phyloP scores from a whole-genome alignment of 1,140 invertebrate species.

The Drosophila melanogaster region Release_6_plus_ISO1_MT NT_033779.5:21392001-21392500 shows the following conservation, averaged over 20 bases:
- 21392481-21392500: slow-evolving; percentile 28
- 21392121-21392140: slow-evolving; percentile 81
- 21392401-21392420: slow-evolving; percentile 76
- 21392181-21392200: slow-evolving; percentile 27
- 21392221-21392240: slow-evolving; percentile 54
- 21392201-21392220: slow-evolving; percentile 23
- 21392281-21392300: slow-evolving; percentile 12
- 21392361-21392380: slow-evolving; percentile 61
- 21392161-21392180: slow-evolving; percentile 26
- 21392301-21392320: slow-evolving; percentile 19
- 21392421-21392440: slow-evolving; percentile 78
- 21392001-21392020: slow-evolving; percentile 31
- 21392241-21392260: slow-evolving; percentile 77
- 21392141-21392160: slow-evolving; percentile 57
- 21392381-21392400: slow-evolving; percentile 67
- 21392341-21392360: slow-evolving; percentile 46
- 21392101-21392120: slow-evolving; percentile 70
- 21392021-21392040: background rate
- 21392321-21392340: slow-evolving; percentile 7
- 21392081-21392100: slow-evolving; percentile 12
- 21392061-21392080: slow-evolving; percentile 61
- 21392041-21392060: slow-evolving; percentile 18
- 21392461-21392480: slow-evolving; percentile 52
- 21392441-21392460: slow-evolving; percentile 33
- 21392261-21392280: slow-evolving; percentile 31